Percentiles rank a stretch among this genome's conserved stretches.
These are phyloP conservation scores for Smithornis capensis DNA, from an alignment of 2,113 vertebrate genomes.

Conservation along the genomic window DNA sequence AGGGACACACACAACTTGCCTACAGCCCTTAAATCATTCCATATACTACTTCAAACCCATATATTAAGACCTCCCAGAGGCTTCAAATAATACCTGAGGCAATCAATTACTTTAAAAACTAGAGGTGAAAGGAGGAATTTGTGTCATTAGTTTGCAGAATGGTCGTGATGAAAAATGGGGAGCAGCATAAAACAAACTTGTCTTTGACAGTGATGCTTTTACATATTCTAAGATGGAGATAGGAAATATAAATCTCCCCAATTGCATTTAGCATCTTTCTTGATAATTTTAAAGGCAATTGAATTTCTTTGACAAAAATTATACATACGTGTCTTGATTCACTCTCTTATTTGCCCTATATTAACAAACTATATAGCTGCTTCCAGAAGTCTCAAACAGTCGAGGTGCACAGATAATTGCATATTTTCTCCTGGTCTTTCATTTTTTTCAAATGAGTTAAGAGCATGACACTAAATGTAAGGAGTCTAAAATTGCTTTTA, in stretches of 20 bases:
- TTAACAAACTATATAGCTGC: neutral
- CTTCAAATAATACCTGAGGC: neutral
- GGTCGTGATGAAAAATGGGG: neutral
- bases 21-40: neutral
- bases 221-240: neutral
- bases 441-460: neutral
- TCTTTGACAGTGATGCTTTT: neutral
- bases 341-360: neutral
- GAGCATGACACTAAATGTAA: neutral
- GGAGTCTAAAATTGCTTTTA: neutral
- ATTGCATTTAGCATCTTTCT: neutral
- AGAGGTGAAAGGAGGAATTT: neutral
- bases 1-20: neutral
- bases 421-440: neutral
- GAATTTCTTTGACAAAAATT: neutral
- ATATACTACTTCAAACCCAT: neutral
- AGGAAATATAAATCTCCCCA: neutral
- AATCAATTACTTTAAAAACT: neutral
- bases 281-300: neutral
- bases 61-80: neutral
- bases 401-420: neutral
- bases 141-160: neutral
- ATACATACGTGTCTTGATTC: neutral
- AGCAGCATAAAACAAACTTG: neutral
- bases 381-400: neutral